Conservation (phyloP, 2,888 invertebrate genomes). For the Drosophila anomalata region DNA sequence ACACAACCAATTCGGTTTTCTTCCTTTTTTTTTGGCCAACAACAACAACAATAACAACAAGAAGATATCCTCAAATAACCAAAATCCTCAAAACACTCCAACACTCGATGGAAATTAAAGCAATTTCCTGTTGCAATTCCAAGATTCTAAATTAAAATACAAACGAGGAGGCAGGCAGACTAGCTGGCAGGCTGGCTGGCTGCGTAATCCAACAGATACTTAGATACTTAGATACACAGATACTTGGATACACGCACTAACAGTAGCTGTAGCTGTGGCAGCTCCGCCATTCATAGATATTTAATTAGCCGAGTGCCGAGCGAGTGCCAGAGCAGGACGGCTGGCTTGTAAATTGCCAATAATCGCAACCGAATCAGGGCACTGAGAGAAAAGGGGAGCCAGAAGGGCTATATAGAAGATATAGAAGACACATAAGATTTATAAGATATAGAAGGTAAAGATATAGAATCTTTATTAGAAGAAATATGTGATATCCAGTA, state of each 20-base stretch:
- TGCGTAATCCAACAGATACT: conserved; percentile 43
- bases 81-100: conserved; percentile 14
- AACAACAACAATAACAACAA: not conserved
- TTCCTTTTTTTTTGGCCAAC: conserved; percentile 21
- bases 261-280: conserved; percentile 26
- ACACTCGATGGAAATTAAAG: conserved; percentile 77
- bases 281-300: conserved; percentile 79
- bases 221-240: conserved; percentile 6
- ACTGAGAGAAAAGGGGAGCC: not conserved
- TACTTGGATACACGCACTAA: conserved; percentile 24
- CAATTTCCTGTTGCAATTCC: conserved; percentile 79
- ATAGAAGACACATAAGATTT: too few species aligned
- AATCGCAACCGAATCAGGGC: conserved; percentile 45
- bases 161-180: conserved; percentile 38
- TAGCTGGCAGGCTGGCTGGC: conserved; percentile 5
- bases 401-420: too few species aligned
- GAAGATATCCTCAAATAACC: not conserved
- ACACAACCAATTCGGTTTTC: conserved; percentile 54
- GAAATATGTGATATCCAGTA: too few species aligned
- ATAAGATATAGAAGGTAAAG: too few species aligned
- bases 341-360: conserved; percentile 71
- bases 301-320: conserved; percentile 71
- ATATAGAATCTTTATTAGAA: too few species aligned
- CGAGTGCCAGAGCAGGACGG: conserved; percentile 7
- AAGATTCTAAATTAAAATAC: conserved; percentile 73